Evolutionary conservation across 2,113 vertebrate species (phyloP).

Genomic region (Sander vitreus): DNA sequence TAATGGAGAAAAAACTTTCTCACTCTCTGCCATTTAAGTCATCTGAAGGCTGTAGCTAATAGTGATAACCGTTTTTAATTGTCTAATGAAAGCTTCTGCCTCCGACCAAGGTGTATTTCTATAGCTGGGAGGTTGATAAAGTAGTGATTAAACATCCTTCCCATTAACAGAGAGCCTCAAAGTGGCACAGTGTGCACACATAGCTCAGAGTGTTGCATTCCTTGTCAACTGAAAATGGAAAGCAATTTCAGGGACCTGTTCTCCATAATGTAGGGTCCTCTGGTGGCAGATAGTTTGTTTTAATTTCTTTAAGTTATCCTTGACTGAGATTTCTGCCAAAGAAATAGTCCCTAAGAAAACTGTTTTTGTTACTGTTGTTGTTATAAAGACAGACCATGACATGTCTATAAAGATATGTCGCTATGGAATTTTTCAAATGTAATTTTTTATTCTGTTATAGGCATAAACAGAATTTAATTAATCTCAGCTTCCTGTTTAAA

Average conservation of each 20-base stretch:
- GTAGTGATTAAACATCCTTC: conserved; percentile 67
- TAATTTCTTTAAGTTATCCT: neutral
- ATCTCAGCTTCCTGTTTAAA: neutral
- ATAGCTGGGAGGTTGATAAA: conserved; percentile 52
- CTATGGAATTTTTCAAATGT: neutral
- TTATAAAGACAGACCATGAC: conserved; percentile 1
- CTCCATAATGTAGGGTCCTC: neutral
- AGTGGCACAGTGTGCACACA: too few relatives aligned
- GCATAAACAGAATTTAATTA: neutral
- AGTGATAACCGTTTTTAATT: conserved; percentile 54
- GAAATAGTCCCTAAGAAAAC: conserved; percentile 2
- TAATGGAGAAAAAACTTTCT: conserved; percentile 59
- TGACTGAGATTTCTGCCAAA: neutral
- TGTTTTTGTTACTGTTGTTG: neutral
- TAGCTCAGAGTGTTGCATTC: conserved; percentile 17
- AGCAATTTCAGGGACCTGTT: conserved; percentile 30
- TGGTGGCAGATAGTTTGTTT: conserved; percentile 1
- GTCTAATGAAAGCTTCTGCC: conserved; percentile 29
- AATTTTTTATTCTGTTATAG: neutral
- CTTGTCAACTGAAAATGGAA: conserved; percentile 38
- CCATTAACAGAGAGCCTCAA: conserved; percentile 40
- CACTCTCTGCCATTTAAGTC: conserved; percentile 45
- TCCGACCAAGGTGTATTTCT: conserved; percentile 19
- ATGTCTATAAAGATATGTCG: neutral
- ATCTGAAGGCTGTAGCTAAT: conserved; percentile 49